phyloP scores from a whole-genome alignment of 2,113 vertebrate genomes.

The Bucco capensis region DNA sequence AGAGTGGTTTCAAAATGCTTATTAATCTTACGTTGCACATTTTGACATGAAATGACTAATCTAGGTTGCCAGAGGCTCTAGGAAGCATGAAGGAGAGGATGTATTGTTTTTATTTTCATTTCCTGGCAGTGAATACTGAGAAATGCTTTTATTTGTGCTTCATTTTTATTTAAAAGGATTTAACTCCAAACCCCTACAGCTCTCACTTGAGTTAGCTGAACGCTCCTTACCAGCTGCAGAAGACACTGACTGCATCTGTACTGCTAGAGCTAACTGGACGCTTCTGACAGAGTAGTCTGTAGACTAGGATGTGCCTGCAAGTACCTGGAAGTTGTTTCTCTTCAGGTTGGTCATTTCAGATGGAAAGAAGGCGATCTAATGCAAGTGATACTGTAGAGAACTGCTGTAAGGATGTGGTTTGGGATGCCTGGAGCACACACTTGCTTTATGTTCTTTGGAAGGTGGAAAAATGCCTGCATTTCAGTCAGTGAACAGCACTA shows the following conservation, averaged over 20 bases:
- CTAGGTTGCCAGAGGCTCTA: conserved; percentile 38
- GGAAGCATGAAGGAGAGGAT: conserved; percentile 47
- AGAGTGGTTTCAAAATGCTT: conserved; percentile 56
- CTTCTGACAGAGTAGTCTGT: conserved; percentile 30
- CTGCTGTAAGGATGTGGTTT: neutral
- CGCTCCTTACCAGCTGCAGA: conserved; percentile 65
- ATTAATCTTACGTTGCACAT: conserved; percentile 75
- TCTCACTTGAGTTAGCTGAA: conserved; percentile 22
- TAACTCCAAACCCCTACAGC: conserved; percentile 37
- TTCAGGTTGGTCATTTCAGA: conserved; percentile 25
- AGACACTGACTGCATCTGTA: conserved; percentile 52
- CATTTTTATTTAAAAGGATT: conserved; percentile 43
- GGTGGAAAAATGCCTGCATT: neutral
- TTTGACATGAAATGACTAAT: conserved; percentile 65
- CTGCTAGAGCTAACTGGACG: conserved; percentile 19
- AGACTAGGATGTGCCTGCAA: conserved; percentile 29
- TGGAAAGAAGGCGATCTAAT: neutral
- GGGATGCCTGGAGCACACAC: conserved; percentile 10
- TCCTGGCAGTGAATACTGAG: conserved; percentile 47
- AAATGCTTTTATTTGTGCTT: conserved; percentile 60
- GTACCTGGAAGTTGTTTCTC: neutral
- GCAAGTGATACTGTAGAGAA: conserved; percentile 29
- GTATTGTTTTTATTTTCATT: neutral
- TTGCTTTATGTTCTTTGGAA: conserved; percentile 8
- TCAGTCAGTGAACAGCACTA: neutral